Base-by-base conservation (phyloP, 2,113 vertebrate genomes). In the Colius striatus region DNA sequence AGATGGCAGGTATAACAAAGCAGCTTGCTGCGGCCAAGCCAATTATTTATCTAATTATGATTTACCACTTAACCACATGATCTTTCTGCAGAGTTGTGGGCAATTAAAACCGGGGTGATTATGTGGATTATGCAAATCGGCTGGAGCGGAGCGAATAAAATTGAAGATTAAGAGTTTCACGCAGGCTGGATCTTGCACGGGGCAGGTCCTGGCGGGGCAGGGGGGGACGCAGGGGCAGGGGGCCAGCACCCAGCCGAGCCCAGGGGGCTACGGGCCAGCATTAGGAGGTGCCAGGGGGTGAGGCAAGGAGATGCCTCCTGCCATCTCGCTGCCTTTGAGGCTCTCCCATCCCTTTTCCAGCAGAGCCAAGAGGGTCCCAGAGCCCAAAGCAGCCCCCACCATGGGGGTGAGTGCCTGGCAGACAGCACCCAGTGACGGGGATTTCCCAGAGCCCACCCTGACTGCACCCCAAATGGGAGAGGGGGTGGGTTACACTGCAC, bases 1-100 rank as follows among this genome's bases (percentile, higher is more conserved):
- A 99, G 99, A 99, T 99, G 99, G 99, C 98, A 98, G 97, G 97
- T 98, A 98, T 98, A 98, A 98, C 98, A 98, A 98, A 98, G 98
- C 99, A 99, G 99, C 99, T 99, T 99, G 99, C 98, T 98, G 98
- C 97, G 98, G 98, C 99, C 98, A 99, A 99, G 98, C 97, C 98
- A 99, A 99, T 99, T 99, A 99, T 99, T 99, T 98, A 98, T 99
- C 98, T 99, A 99, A 99, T 99, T 99, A 99, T 99, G 98, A 99
- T 98, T 99, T 99, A 99, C 98, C 98, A 98, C 98, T 99, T 99
- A 99, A 99, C 98, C 98, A 98, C 98, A 98, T 98, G 98, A 99
- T 99, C 98, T 98, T 98, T 98, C 97, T 97, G 97, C 97, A 96
- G 98, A 98, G 98, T 98, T 98, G 98, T 97, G 98, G 98, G 98